Percentiles rank a stretch among this genome's conserved stretches.
These are phyloP conservation scores for Antechinus flavipes DNA, from an alignment of 2,113 vertebrate genomes.

Conservation along the genomic window DNA sequence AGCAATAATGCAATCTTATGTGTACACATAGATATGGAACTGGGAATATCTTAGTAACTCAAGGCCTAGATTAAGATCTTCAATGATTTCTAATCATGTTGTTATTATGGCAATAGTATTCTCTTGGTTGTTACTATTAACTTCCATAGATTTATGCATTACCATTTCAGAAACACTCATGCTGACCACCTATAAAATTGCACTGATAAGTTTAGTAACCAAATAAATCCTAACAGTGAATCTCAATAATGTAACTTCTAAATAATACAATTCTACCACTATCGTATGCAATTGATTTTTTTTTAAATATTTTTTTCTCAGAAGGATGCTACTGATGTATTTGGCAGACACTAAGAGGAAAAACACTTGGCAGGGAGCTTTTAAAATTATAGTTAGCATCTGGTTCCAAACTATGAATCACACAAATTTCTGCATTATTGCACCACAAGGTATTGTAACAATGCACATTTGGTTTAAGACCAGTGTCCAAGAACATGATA, in stretches of 20 bases:
- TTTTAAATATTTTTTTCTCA: slow-evolving; percentile 2
- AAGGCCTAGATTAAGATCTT: not conserved
- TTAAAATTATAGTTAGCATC: slow-evolving; percentile 27
- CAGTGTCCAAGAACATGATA: slow-evolving; percentile 72
- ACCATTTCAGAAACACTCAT: not conserved
- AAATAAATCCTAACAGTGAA: slow-evolving; percentile 17
- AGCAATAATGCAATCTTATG: slow-evolving; percentile 84
- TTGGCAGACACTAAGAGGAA: slow-evolving; percentile 36
- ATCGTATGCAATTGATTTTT: not conserved
- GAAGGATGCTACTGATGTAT: slow-evolving; percentile 9
- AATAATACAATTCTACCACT: slow-evolving; percentile 12
- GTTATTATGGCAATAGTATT: not conserved
- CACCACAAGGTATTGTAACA: slow-evolving; percentile 66
- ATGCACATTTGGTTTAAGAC: slow-evolving; percentile 68
- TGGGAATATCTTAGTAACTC: not conserved
- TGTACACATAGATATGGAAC: slow-evolving; percentile 70
- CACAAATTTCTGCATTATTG: slow-evolving; percentile 85
- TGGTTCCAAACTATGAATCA: slow-evolving; percentile 67
- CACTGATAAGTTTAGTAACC: slow-evolving; percentile 28
- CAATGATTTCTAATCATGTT: not conserved
- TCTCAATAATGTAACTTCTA: slow-evolving; percentile 33
- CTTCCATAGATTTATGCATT: not conserved
- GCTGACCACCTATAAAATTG: slow-evolving; percentile 11
- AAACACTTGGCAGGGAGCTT: not conserved
- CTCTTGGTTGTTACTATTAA: not conserved